These are phyloP conservation scores for Karalla daura DNA, from an alignment of 2,797 vertebrate genomes.

Conservation along the genomic window DNA sequence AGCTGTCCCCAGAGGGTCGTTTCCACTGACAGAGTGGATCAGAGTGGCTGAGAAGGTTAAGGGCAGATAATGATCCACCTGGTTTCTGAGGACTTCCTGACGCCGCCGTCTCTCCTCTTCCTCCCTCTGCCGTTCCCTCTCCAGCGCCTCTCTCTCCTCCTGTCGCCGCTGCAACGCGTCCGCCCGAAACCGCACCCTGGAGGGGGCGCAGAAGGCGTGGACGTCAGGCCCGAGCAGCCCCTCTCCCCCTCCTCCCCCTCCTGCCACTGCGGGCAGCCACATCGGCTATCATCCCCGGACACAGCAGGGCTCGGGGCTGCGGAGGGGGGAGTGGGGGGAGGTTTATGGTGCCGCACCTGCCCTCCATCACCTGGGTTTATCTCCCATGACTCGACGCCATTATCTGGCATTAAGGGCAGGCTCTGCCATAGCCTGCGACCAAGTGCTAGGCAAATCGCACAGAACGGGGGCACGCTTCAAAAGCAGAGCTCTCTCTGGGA, in stretches of 20 bases:
- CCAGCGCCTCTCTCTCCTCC: slow-evolving; percentile 79
- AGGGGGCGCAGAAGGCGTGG: slow-evolving; percentile 39
- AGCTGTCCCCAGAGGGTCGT: slow-evolving; percentile 16
- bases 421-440: slow-evolving; percentile 19
- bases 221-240: slow-evolving; percentile 41
- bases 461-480: neutral
- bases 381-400: slow-evolving; percentile 33
- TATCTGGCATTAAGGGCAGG: slow-evolving; percentile 24
- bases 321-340: slow-evolving; percentile 39
- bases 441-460: slow-evolving; percentile 26
- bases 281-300: slow-evolving; percentile 60
- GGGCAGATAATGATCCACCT: slow-evolving; percentile 82
- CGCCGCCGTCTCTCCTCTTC: slow-evolving; percentile 78
- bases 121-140: slow-evolving; percentile 76
- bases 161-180: slow-evolving; percentile 76
- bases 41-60: slow-evolving; percentile 30
- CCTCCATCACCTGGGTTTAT: slow-evolving; percentile 57
- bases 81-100: slow-evolving; percentile 87
- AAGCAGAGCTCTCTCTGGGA: neutral
- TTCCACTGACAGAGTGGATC: slow-evolving; percentile 43
- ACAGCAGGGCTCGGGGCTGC: slow-evolving; percentile 50
- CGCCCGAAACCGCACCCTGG: slow-evolving; percentile 88
- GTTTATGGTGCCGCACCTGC: slow-evolving; percentile 58
- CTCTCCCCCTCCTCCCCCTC: slow-evolving; percentile 46
- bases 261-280: slow-evolving; percentile 28